phyloP scores from a whole-genome alignment of 2,113 vertebrate genomes.

The Ellobius talpinus region DNA sequence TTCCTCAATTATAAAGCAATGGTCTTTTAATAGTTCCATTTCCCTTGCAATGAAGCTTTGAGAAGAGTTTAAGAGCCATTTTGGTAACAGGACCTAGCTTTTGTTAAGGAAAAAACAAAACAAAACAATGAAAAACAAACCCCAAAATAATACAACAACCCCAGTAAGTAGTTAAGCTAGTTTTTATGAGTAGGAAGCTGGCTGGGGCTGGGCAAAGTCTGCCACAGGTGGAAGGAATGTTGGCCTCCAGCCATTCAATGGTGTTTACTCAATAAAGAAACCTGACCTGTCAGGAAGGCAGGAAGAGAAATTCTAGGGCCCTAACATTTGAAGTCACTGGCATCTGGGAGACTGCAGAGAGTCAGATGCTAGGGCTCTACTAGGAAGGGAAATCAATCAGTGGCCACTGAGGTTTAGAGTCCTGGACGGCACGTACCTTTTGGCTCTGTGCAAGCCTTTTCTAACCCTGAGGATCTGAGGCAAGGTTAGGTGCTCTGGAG shows the following conservation, averaged over 20 bases:
- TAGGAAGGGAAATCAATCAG: background rate
- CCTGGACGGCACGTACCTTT: background rate
- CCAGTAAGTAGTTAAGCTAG: background rate
- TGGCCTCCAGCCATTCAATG: background rate
- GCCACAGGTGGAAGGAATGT: slow-evolving; percentile 10
- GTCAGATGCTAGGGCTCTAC: background rate
- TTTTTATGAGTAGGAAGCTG: background rate
- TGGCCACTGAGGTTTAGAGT: background rate
- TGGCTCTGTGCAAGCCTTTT: background rate
- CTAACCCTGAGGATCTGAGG: background rate
- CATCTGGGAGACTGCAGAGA: background rate
- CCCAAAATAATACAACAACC: background rate
- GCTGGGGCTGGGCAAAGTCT: background rate
- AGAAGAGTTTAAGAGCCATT: slow-evolving; percentile 69
- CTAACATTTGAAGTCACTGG: background rate
- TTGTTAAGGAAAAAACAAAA: slow-evolving; percentile 30
- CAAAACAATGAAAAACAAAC: background rate
- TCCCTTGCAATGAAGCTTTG: slow-evolving; percentile 77
- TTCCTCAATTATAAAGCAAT: slow-evolving; percentile 82
- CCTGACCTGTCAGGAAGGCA: background rate
- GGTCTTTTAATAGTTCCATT: slow-evolving; percentile 83
- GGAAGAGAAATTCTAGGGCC: background rate
- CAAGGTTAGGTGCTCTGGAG: background rate
- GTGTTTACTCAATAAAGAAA: slow-evolving; percentile 52
- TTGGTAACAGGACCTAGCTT: slow-evolving; percentile 67